These are phyloP conservation scores for Menura novaehollandiae DNA, from an alignment of 2,113 vertebrate species.

Conservation along the genomic window DNA sequence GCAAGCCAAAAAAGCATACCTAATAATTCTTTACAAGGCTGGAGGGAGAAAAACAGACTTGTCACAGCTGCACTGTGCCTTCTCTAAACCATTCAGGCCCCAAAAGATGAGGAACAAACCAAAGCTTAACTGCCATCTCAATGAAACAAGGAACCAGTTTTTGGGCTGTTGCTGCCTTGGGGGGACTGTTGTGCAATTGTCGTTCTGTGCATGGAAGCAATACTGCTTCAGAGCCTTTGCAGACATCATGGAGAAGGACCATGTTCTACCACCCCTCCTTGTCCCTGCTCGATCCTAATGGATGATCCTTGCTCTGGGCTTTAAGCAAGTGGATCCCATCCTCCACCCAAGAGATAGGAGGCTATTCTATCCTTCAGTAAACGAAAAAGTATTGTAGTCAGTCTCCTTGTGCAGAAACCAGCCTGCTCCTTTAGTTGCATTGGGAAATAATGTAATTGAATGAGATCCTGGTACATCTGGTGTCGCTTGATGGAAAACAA, in stretches of 20 bases:
- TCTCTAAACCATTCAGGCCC: neutral
- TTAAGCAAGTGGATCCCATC: neutral
- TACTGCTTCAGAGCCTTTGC: neutral
- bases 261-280: neutral
- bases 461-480: constrained; percentile 22
- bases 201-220: neutral
- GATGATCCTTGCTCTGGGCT: neutral
- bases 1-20: neutral
- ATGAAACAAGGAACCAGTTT: neutral
- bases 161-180: neutral
- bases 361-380: neutral
- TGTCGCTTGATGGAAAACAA: neutral
- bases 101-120: neutral
- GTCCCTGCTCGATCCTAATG: neutral
- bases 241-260: neutral
- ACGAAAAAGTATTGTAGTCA: neutral
- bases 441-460: neutral
- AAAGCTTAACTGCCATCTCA: neutral
- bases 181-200: neutral
- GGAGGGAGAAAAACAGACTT: neutral
- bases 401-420: neutral
- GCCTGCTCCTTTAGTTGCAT: neutral
- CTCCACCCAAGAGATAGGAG: neutral
- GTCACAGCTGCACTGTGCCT: neutral
- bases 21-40: neutral